Base-by-base conservation (phyloP, 2,113 vertebrate genomes). In the Cinclus mexicanus region DNA sequence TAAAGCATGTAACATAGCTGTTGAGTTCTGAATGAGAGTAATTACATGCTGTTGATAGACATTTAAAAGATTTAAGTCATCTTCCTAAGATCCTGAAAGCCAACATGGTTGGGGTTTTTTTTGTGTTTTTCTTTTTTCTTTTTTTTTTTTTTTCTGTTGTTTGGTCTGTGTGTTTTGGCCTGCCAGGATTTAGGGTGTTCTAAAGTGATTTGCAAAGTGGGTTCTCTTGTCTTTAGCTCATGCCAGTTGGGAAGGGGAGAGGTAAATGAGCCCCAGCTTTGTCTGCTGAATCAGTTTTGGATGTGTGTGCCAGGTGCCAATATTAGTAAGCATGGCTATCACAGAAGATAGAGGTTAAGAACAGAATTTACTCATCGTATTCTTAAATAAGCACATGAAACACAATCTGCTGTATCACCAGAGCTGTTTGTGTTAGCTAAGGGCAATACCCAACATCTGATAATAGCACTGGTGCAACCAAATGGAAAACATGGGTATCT, bases 361-460 rank as follows among this genome's bases (percentile, higher is more conserved):
- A 49, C 12, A 75, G 22, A 70, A 75, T 90, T 90, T 90, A 70
- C 52, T 39, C 26, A 50, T 53, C 0, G 0, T 87, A 17, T 83
- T 90, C 82, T 88, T 93, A 80, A 88, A 86, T 80, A 92, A 90
- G 71, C 70, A 55, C 50, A 79, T 29, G 39, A 63, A 88, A 69
- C 31, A 61, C 15, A 21, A 24, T 77, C 50, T 50, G 12, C 60
- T 70, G 39, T 53, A 42, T 49, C 1, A 17, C 75, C 47, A n/a
- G 52, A 90, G 78, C 41, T 63, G 31, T 55, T 91, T 79, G 29
- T 84, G 55, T 88, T 90, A 77, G 90, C 87, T 72, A 63, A 89
- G 50, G 75, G 70, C 67, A 68, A 87, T 89, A 85, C 57, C 71
- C 42, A 50, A 20, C 10, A 18, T 22, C 50, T 79, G 85, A 71